Percentiles rank a stretch among this genome's conserved stretches.
Conservation (phyloP, 1,140 invertebrate species). For the Limonius californicus region DNA sequence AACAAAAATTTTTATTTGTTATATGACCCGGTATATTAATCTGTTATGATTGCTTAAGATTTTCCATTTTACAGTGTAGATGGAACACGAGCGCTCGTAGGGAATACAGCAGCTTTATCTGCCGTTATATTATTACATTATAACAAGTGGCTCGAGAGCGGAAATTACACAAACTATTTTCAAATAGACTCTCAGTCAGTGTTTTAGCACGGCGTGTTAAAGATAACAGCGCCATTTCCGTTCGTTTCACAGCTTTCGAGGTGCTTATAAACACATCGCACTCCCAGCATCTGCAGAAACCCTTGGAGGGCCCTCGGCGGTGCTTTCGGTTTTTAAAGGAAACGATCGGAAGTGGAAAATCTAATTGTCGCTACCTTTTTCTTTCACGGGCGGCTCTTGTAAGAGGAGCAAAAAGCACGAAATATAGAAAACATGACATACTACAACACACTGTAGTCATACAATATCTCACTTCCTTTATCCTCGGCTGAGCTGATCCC, state of each 20-base stretch:
- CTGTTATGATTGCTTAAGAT: too few relatives aligned
- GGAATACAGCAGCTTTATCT: conserved; percentile 31
- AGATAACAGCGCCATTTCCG: conserved; percentile 38
- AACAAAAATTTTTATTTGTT: too few relatives aligned
- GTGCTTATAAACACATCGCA: conserved; percentile 17
- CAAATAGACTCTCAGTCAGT: conserved; percentile 42
- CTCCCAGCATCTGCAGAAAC: not conserved
- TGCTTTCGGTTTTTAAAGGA: too few relatives aligned
- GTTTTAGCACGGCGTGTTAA: conserved; percentile 39
- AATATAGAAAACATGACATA: not conserved
- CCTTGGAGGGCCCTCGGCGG: too few relatives aligned
- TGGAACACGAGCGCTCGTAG: conserved; percentile 9
- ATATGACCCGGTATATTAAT: too few relatives aligned
- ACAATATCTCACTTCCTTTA: conserved; percentile 19
- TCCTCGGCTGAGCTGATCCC: conserved; percentile 3
- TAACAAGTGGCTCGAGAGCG: conserved; percentile 44
- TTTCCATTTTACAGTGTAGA: conserved; percentile 10
- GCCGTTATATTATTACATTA: conserved; percentile 42
- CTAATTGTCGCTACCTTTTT: not conserved
- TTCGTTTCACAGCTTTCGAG: conserved; percentile 34
- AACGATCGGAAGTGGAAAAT: not conserved
- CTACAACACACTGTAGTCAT: not conserved
- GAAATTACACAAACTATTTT: conserved; percentile 47
- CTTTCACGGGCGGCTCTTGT: too few relatives aligned
- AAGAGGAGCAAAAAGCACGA: not conserved